These are phyloP conservation scores for Cheilosia pagana DNA, from an alignment of 2,888 invertebrate genomes.

Conservation along the genomic window DNA sequence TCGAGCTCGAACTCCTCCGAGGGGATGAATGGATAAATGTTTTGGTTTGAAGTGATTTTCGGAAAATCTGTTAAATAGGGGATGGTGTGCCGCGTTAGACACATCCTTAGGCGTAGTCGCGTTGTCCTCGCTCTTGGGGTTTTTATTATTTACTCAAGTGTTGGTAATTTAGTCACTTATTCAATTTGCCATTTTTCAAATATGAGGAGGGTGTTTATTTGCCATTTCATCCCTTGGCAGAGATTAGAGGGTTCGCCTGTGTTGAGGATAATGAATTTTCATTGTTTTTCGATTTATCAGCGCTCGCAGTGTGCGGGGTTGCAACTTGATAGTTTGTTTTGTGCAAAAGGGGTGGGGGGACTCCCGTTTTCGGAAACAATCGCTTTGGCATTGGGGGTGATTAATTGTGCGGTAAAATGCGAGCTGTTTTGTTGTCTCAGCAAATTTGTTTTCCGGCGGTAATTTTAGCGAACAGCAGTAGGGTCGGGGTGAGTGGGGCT, in stretches of 20 bases:
- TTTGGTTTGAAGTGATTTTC: constrained; percentile 75
- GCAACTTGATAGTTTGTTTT: constrained; percentile 58
- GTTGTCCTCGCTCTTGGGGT: constrained; percentile 65
- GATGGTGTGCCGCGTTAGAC: constrained; percentile 51
- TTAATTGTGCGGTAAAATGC: constrained; percentile 72
- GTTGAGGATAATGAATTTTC: constrained; percentile 72
- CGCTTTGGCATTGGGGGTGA: constrained; percentile 52
- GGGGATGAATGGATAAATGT: constrained; percentile 61
- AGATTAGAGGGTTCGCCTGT: constrained; percentile 25
- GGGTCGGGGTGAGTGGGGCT: neutral
- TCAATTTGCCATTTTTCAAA: constrained; percentile 84
- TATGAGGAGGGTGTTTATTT: constrained; percentile 61
- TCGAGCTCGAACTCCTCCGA: neutral
- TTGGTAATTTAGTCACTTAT: constrained; percentile 77
- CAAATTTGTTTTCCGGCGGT: constrained; percentile 73
- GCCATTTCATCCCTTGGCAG: constrained; percentile 56
- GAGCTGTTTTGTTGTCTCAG: constrained; percentile 60
- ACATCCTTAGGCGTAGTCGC: constrained; percentile 44
- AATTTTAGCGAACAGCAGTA: constrained; percentile 45
- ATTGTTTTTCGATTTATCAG: constrained; percentile 71
- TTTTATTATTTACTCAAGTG: constrained; percentile 76
- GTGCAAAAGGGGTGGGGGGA: constrained; percentile 2
- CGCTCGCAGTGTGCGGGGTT: constrained; percentile 11
- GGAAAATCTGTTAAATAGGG: constrained; percentile 69
- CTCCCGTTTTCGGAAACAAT: constrained; percentile 3